These are phyloP conservation scores for Pyrrhosoma nymphula DNA, from an alignment of 2,888 invertebrate species.

Conservation along the genomic window DNA sequence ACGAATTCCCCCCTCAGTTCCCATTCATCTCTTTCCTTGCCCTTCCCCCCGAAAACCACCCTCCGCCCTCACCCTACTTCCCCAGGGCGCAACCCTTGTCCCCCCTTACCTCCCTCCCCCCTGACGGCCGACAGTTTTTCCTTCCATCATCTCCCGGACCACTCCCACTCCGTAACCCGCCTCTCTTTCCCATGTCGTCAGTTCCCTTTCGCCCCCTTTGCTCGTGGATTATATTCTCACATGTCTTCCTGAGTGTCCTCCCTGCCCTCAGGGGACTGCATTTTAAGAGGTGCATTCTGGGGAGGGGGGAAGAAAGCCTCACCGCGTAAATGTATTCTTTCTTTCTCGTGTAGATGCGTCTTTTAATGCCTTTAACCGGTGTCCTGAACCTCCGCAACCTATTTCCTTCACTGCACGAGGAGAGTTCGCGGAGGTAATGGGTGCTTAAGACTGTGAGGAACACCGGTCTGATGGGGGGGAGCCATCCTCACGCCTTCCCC, in stretches of 20 bases:
- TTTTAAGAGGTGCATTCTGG: slow-evolving; percentile 24
- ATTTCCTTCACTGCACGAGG: not conserved
- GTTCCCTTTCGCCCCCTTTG: not conserved
- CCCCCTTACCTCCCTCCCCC: no score
- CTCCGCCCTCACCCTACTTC: no score
- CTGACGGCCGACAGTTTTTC: no score
- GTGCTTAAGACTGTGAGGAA: not conserved
- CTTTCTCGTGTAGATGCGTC: not conserved
- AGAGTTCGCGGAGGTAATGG: not conserved
- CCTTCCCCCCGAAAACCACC: not conserved
- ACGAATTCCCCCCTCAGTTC: slow-evolving; percentile 50
- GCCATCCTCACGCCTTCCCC: no score
- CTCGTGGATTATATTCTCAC: not conserved
- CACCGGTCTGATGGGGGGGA: not conserved
- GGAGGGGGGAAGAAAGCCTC: not conserved
- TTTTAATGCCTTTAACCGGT: not conserved
- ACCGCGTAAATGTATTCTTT: not conserved
- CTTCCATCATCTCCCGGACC: no score
- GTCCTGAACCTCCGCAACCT: not conserved
- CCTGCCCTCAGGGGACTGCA: not conserved
- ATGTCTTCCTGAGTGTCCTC: not conserved
- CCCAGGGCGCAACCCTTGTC: not conserved
- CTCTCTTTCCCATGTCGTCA: not conserved
- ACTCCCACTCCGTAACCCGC: not conserved
- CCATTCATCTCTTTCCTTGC: slow-evolving; percentile 41